These are phyloP conservation scores for Pedetes capensis DNA, from an alignment of 2,113 vertebrate genomes.

Conservation along the genomic window DNA sequence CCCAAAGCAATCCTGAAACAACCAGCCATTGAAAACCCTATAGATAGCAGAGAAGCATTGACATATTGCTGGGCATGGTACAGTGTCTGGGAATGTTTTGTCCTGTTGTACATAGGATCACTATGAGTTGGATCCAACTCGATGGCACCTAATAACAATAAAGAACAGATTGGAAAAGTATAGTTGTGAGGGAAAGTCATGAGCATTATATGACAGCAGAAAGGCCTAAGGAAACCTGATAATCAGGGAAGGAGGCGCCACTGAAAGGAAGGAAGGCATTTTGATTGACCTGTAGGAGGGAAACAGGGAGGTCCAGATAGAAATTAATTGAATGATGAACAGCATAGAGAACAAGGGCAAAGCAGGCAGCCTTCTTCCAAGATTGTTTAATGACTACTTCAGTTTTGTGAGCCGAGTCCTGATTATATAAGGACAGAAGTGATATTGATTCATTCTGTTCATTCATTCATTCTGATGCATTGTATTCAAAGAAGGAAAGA, in stretches of 20 bases:
- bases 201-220: neutral
- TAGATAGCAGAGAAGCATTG: no score
- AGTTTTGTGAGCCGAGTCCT: constrained; percentile 1
- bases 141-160: no score
- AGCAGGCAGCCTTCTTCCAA: neutral
- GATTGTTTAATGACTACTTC: neutral
- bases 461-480: constrained; percentile 52
- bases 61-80: no score
- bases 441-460: constrained; percentile 40
- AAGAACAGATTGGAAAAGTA: neutral
- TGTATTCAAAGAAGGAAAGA: constrained; percentile 28
- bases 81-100: no score
- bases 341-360: neutral
- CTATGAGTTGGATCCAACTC: no score
- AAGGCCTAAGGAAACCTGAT: neutral
- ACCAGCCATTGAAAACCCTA: no score
- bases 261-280: neutral
- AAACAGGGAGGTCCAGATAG: neutral
- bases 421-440: neutral
- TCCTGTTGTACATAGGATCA: no score
- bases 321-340: constrained; percentile 27
- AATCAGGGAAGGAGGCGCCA: neutral
- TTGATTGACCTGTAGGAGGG: constrained; percentile 11
- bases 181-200: neutral
- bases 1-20: no score